Evolutionary conservation across 2,113 vertebrate species (phyloP).

Genomic region (Strix aluco): DNA sequence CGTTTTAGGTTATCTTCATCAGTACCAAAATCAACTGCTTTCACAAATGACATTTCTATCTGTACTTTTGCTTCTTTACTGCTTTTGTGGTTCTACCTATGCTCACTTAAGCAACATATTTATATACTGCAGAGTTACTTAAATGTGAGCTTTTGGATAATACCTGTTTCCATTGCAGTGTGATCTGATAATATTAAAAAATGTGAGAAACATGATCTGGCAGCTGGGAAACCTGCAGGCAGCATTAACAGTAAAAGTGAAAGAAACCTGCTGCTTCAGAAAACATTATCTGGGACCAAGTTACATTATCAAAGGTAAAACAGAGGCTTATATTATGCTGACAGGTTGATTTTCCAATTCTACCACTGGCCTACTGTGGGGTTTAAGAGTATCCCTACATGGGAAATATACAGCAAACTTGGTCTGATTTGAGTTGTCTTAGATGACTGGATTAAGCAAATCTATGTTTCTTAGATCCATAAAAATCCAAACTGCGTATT

Average conservation of each 20-base stretch:
- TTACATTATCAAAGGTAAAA: neutral
- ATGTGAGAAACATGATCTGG: neutral
- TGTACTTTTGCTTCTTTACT: neutral
- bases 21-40: neutral
- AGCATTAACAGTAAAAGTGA: neutral
- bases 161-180: neutral
- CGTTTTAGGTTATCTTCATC: neutral
- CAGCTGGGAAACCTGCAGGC: neutral
- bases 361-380: neutral
- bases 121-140: neutral
- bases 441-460: neutral
- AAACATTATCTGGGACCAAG: neutral
- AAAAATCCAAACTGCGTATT: neutral
- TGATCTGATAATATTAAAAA: neutral
- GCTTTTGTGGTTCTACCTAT: neutral
- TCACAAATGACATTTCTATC: neutral
- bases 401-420: neutral
- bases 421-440: neutral
- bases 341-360: neutral
- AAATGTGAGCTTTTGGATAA: neutral
- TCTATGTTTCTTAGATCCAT: neutral
- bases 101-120: neutral
- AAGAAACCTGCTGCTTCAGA: neutral
- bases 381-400: neutral
- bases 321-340: neutral